Evolutionary conservation across 1,140 invertebrate genomes (phyloP).

Genomic region (Lethocerus indicus): DNA sequence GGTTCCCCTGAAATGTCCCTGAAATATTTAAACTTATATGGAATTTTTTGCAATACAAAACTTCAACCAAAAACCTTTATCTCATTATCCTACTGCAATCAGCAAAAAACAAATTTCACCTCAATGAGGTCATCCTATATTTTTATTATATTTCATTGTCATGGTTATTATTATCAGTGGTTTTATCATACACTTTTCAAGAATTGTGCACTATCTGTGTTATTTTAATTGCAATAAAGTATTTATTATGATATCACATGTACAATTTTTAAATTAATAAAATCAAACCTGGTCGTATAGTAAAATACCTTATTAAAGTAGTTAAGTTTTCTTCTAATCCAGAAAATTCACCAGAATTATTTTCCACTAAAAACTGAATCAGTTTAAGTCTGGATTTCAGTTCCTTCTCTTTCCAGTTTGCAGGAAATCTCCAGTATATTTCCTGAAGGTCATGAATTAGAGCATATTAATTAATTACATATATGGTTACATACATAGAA

Average conservation of each 20-base stretch:
- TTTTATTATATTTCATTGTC: background rate
- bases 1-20: no score
- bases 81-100: no score
- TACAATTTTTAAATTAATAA: background rate
- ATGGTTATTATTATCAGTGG: background rate
- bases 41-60: no score
- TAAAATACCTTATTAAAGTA: background rate
- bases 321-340: background rate
- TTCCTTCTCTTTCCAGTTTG: background rate
- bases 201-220: background rate
- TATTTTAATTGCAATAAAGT: background rate
- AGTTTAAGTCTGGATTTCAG: no score
- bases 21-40: no score
- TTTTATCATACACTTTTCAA: background rate
- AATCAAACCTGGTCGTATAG: background rate
- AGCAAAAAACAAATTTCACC: no score
- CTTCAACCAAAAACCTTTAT: no score
- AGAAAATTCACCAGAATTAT: no score
- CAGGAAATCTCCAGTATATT: conserved; percentile 3
- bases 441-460: background rate
- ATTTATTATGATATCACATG: background rate
- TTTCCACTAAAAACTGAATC: no score
- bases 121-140: no score
- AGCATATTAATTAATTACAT: background rate
- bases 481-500: no score